phyloP scores from a whole-genome alignment of 2,797 vertebrate species.

The Scarus forsteni region DNA sequence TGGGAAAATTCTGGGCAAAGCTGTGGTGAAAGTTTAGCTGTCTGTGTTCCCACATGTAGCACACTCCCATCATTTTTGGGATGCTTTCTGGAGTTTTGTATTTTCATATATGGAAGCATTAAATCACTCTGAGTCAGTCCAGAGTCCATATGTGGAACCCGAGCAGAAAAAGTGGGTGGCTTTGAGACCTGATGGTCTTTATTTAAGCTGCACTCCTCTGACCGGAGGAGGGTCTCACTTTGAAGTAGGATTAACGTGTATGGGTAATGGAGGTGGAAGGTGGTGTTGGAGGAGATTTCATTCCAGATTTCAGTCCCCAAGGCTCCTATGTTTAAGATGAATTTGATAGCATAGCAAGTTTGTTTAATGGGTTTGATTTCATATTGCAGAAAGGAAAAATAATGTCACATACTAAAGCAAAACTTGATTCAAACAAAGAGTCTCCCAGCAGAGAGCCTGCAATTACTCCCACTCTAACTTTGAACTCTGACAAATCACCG shows the following conservation, averaged over 20 bases:
- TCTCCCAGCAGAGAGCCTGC: slow-evolving; percentile 18
- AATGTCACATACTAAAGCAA: slow-evolving; percentile 5
- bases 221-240: slow-evolving; percentile 55
- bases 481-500: slow-evolving; percentile 67
- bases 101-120: no score
- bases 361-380: slow-evolving; percentile 9
- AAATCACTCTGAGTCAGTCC: slow-evolving; percentile 13
- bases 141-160: slow-evolving; percentile 4
- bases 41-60: no score
- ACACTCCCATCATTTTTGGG: no score
- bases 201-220: slow-evolving; percentile 32
- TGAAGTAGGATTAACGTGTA: slow-evolving; percentile 74
- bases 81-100: no score
- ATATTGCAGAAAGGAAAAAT: background rate
- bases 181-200: slow-evolving; percentile 46
- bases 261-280: slow-evolving; percentile 40
- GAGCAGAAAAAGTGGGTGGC: slow-evolving; percentile 47
- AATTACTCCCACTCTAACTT: slow-evolving; percentile 62
- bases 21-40: no score
- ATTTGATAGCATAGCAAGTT: background rate
- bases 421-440: slow-evolving; percentile 24
- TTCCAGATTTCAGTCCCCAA: slow-evolving; percentile 8
- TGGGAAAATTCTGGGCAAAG: no score
- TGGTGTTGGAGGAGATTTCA: slow-evolving; percentile 15
- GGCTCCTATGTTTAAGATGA: background rate